Base-by-base conservation (phyloP, 1,140 invertebrate genomes). In the Drosophila takahashii region DNA sequence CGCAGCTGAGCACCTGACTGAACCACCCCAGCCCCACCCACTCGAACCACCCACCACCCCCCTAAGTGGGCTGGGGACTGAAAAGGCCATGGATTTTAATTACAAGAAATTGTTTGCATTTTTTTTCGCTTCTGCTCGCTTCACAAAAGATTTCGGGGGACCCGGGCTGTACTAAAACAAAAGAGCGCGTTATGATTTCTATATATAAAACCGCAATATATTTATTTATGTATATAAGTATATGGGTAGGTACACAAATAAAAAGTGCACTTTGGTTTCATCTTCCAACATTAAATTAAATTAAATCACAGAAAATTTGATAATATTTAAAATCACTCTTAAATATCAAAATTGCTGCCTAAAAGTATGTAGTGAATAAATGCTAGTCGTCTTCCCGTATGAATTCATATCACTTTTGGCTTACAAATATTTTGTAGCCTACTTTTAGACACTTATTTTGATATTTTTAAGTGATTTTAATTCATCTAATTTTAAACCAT, bases 71-170 rank as follows among this genome's bases (percentile, higher is more conserved):
- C 51, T 61, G 56, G 51, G 65, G 56, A 71, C 69, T 79, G 83
- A 72, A 86, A 83, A 79, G 83, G 83, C 83, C 83, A 86, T 87
- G 83, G 81, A 86, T 87, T 87, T 87, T 86, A 86, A 86, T 86
- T 86, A 86, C 83, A 87, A 87, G 78, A 87, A 86, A 83, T 87
- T 86, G 79, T 86, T 87, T 87, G 83, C 79, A 60, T 78, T 86
- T 66, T 70, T 85, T 77, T 52, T 54, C 41, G 44, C 47, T 50
- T 51, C 22, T 51, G 27, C 48, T 34, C 4, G 47, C 61, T 11
- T 54, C 16, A 66, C 64, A 56, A 70, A 70, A 69, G 66, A 69
- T 69, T 70, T 70, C 5, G 52, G 29, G 66, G 62, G 16, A 34
- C 41, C 41, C 26, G 45, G 45, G 51, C 27, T 60, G 41, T 15